phyloP scores from a whole-genome alignment of 2,113 vertebrate species.

The Vulpes lagopus region DNA sequence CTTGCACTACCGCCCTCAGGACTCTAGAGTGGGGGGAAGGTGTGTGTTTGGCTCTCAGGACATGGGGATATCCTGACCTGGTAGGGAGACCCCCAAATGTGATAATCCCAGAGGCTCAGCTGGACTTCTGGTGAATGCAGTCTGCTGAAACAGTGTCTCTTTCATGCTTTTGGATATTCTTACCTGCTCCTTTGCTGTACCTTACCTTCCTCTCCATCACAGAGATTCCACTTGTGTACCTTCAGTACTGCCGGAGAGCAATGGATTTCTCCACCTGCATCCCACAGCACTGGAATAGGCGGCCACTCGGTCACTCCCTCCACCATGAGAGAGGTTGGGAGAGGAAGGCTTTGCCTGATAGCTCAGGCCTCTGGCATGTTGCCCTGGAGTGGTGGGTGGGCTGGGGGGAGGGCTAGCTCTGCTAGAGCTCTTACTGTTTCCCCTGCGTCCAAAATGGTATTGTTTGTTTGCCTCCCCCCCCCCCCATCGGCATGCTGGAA shows the following conservation, averaged over 20 bases:
- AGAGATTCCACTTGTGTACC: not conserved
- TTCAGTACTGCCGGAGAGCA: not conserved
- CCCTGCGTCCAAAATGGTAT: not conserved
- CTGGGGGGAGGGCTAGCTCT: accelerated
- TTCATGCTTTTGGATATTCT: not conserved
- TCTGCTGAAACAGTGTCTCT: not conserved
- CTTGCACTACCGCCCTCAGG: not conserved
- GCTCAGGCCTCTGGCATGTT: not conserved
- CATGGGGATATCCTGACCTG: not conserved
- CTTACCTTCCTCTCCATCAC: not conserved
- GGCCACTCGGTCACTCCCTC: not conserved
- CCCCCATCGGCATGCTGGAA: not conserved
- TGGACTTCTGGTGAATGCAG: not conserved
- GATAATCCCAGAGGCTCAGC: not conserved
- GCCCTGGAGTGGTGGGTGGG: not conserved
- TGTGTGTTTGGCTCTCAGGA: not conserved
- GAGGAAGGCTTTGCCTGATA: not conserved
- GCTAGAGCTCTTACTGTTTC: not conserved
- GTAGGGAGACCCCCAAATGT: not conserved
- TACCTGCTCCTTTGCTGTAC: not conserved
- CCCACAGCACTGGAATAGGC: not conserved
- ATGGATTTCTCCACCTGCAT: not conserved
- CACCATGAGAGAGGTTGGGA: not conserved
- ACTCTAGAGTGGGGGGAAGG: not conserved
- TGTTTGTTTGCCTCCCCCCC: not conserved